A percentile compares a stretch with the other conserved stretches of the same genome.
Conservation (phyloP, 2,888 invertebrate genomes). For the Coelopa pilipes region DNA sequence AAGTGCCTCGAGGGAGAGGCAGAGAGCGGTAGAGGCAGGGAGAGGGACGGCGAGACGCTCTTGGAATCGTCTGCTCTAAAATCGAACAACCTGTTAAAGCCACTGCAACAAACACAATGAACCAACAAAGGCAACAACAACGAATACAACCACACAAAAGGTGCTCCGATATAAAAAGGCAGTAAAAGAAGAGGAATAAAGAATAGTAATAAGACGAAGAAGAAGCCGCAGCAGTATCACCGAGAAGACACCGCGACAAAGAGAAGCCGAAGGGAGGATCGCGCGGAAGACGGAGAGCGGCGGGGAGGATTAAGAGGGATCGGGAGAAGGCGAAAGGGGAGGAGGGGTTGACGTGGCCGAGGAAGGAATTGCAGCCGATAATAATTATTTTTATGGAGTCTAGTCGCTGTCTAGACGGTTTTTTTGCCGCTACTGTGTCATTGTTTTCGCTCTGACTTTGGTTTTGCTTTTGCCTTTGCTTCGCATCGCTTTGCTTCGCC, state of each 20-base stretch:
- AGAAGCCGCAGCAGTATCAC: slow-evolving; percentile 6
- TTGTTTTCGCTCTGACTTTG: slow-evolving; percentile 63
- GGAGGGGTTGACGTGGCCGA: slow-evolving; percentile 54
- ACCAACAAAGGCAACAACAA: background rate
- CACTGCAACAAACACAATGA: background rate
- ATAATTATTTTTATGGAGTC: slow-evolving; percentile 68
- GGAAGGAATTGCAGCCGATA: slow-evolving; percentile 67
- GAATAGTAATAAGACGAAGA: background rate
- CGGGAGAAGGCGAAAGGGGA: too few species aligned
- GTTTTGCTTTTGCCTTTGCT: slow-evolving; percentile 58
- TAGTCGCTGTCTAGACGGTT: slow-evolving; percentile 67
- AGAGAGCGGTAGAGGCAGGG: too few species aligned
- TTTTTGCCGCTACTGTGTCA: slow-evolving; percentile 61
- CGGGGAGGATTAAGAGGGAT: too few species aligned
- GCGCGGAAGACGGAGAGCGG: slow-evolving; percentile 36
- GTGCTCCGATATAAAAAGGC: too few species aligned
- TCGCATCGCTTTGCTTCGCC: slow-evolving; percentile 4
- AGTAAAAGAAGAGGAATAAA: background rate
- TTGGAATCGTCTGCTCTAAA: too few species aligned
- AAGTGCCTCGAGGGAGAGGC: too few species aligned
- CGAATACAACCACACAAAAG: background rate
- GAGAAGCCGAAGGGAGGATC: slow-evolving; percentile 35
- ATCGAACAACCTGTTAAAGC: background rate
- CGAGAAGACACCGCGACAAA: slow-evolving; percentile 30
- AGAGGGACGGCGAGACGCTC: too few species aligned